Base-by-base conservation (phyloP, 2,797 vertebrate species). In the Acomys russatus region DNA sequence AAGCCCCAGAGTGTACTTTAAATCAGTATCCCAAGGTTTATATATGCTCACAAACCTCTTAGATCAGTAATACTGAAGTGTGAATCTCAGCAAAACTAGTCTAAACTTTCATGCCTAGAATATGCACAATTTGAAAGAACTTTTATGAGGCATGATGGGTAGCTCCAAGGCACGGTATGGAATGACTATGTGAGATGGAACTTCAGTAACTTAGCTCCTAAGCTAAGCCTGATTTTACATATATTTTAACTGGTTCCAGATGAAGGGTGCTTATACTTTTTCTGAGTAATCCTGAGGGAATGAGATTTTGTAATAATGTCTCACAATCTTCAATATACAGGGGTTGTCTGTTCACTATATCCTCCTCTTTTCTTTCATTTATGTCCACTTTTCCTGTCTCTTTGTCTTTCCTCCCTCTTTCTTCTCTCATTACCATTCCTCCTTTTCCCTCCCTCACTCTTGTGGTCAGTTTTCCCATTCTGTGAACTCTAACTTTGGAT, bases 51-150 rank as follows among this genome's bases (percentile, higher is more conserved):
- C 74, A 97, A 93, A 95, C 92, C n/a, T 96, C 95, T 96, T 96
- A 97, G 93, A 91, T 95, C 90, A 96, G 96, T 95, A 94, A 91
- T 92, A 85, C 51, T 80, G 71, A 96, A 97, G 71, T 97, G 96
- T 87, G 89, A 94, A 78, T 96, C 96, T 97, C 96, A 97, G 96
- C 96, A 97, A 97, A 97, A 92, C 61, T 71, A 23, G 33, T 51
- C 59, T 4, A 20, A 92, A 97, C 90, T 96, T 97, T 94, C 51
- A 74, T 80, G 92, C 61, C 71, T 90, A 64, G 90, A 94, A 93
- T 86, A 93, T 89, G 54, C 88, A 90, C 79, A 51, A 91, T 63
- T 28, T 90, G 61, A 86, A 87, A 82, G 86, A 77, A 93, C 79
- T 94, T 93, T 91, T 86, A 77, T 88, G 84, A 79, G 59, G 25